Evolutionary conservation across 92 coral and sea anemone species (phyloP), one percentile per base, ranked within the genome.

Genomic region (Paragorgia papillata): DNA sequence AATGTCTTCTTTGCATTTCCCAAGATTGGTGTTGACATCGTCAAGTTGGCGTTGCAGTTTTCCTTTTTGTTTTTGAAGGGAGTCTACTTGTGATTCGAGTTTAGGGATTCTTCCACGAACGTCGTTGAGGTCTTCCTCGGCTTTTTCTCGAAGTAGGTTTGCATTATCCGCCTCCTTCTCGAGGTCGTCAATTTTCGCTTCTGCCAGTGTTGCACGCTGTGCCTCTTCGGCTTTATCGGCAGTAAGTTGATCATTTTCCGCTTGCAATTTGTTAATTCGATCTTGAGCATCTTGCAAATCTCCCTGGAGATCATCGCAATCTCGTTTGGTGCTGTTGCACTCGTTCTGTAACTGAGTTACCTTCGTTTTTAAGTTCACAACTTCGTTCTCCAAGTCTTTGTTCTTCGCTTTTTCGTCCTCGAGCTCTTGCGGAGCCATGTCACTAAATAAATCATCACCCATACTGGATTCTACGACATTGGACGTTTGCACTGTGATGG

Each of bases 81-180:
- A 76, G 69, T 89, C 92, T 4, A 92, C 75, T 69, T 92, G 96
- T 18, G 96, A 87, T 76, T 92, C 97, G 37, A 84, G 88, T 30
- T 92, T 92, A 17, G 92, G 78, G 19, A 87, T 85, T 49, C 91
- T 85, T 30, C 92, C 90, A 22, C 96, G 92, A 59, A 92, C 67
- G 19, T 76, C 74, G 59, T 87, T 88, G 14, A 89, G 57, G 28
- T 92, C 96, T 53, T 87, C 92, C 41, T 92, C 97, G 30, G 89
- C 85, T 53, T 84, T 70, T 24, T 92, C 97, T 37, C 88, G 88
- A 55, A 87, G 79, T 28, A 88, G 85, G 22, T 84, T 76, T 49
- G 89, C 89, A 31, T 79, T 76, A 46, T 82, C 87, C 17, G 89
- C 74, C 32, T 89, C 97, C 41, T 81, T 85, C 32, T 90, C 97